Evolutionary conservation across 2,113 vertebrate species (phyloP).

Genomic region (Protobothrops mucrosquamatus): DNA sequence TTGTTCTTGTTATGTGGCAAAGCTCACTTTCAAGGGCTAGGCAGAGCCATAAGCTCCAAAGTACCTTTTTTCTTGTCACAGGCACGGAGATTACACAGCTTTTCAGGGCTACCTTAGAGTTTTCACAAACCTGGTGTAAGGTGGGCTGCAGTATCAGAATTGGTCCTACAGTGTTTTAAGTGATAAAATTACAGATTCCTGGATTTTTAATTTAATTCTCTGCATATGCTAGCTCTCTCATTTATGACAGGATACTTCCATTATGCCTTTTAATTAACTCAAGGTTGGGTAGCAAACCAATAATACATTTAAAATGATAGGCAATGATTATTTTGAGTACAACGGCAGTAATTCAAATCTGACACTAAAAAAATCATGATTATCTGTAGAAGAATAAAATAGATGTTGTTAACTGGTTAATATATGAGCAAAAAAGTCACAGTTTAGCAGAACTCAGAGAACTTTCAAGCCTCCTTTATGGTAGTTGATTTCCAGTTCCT

Average conservation of each 20-base stretch:
- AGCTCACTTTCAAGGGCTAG: background rate
- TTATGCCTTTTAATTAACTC: background rate
- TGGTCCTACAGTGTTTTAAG: background rate
- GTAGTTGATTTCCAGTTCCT: background rate
- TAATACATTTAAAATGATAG: background rate
- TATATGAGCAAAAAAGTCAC: background rate
- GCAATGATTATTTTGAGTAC: background rate
- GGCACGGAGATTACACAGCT: background rate
- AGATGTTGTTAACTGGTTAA: background rate
- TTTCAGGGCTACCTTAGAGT: background rate
- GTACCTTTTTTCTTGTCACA: no score
- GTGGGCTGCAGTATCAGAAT: background rate
- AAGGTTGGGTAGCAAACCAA: background rate
- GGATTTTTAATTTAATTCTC: background rate
- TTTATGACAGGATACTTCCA: background rate
- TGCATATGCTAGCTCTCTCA: background rate
- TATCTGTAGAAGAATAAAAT: background rate
- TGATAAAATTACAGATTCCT: background rate
- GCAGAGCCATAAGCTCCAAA: background rate
- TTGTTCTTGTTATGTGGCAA: background rate
- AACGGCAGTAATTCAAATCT: background rate
- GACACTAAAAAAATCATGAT: background rate
- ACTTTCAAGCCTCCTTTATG: background rate
- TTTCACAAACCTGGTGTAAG: background rate
- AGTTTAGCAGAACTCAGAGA: background rate